A percentile compares a stretch with the other conserved stretches of the same genome.
Conservation (phyloP, 2,797 vertebrate genomes). For the Propithecus deckenii region DNA sequence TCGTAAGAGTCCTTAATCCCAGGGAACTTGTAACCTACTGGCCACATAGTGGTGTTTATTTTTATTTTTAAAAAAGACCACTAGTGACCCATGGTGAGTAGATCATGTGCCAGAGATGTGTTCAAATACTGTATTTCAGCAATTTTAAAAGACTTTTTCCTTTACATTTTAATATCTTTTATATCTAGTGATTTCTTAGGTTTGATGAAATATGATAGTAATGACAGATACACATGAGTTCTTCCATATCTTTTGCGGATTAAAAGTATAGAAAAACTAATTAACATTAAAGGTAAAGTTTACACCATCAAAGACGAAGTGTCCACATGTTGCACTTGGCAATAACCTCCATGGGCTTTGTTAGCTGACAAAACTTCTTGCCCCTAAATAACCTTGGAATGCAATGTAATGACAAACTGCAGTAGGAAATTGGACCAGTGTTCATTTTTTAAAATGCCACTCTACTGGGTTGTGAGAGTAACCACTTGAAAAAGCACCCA, state of each 20-base stretch:
- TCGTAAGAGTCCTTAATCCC: slow-evolving; percentile 38
- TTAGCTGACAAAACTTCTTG: background rate
- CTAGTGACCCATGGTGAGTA: background rate
- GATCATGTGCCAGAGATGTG: background rate
- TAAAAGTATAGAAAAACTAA: background rate
- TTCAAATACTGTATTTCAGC: background rate
- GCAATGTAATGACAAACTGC: background rate
- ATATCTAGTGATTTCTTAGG: background rate
- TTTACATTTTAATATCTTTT: background rate
- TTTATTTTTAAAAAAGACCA: slow-evolving; percentile 20
- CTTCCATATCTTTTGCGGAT: background rate
- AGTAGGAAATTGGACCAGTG: background rate
- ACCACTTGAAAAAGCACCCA: background rate
- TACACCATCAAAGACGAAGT: background rate
- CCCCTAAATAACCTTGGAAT: background rate
- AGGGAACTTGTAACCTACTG: background rate
- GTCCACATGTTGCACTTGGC: too few relatives aligned
- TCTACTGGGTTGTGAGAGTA: background rate
- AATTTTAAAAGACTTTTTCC: background rate
- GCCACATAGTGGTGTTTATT: background rate
- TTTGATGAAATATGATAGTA: background rate
- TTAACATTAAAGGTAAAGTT: background rate
- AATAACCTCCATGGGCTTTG: background rate
- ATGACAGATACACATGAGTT: background rate
- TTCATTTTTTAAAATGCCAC: background rate